Base-by-base conservation (phyloP, 2,113 vertebrate species). In the Rhombomys opimus region DNA sequence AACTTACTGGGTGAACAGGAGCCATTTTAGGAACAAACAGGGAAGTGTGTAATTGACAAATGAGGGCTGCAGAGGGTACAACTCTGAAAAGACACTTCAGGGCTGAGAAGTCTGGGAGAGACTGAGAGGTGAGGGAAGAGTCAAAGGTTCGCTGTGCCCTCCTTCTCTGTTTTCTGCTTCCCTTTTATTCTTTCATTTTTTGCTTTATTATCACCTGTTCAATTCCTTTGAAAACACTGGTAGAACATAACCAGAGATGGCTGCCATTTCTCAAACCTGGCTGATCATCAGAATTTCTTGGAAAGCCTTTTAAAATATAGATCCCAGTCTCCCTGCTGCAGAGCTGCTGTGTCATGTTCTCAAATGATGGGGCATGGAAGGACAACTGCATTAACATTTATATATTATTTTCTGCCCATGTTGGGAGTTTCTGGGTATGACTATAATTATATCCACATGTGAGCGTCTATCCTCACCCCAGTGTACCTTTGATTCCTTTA, bases 211-310 rank as follows among this genome's bases (percentile, higher is more conserved):
- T 89, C 50, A 30, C 61, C 89, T 52, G 54, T 32, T 20, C 76
- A 72, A 18, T 54, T 86, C 91, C 87, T 73, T 97, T 76, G 41
- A 93, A 82, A 97, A 94, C 35, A 68, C 50, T 20, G 76, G 20
- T 32, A 91, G 75, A 93, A 57, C 25, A 76, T 82, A 95, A 93
- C 18, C 10, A 14, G 85, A n/a, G 73, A 52, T 93, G 63, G 70
- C 89, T 82, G 77, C 75, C 0, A 25, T 70, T 91, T 94, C 67
- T 96, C 13, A 91, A 82, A 35, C 12, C 50, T 75, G 67, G 38
- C 38, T 20, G 18, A 72, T 87, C 52, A 76, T 91, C 54, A 91
- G 89, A 70, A 94, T 93, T 90, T 90, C 77, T 76, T 81, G 54
- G 75, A 23, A 90, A 95, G 35, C 27, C 57, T 59, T 89, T 91